Percentiles rank a stretch among this genome's conserved stretches.
Conservation (phyloP, 2,888 invertebrate species). For the Pyrocoelia pectoralis region DNA sequence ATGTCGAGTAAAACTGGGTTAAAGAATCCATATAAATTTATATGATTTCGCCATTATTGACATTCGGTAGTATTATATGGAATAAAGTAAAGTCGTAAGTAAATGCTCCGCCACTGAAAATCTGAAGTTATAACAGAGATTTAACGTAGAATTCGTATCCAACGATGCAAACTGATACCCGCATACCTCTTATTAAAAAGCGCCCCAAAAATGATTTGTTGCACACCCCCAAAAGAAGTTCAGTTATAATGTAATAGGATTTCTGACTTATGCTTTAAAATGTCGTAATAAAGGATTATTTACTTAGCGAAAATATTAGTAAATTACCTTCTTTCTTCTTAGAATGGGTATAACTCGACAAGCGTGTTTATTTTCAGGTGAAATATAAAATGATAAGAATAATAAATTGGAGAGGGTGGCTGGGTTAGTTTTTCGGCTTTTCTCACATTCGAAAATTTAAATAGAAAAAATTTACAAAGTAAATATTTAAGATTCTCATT, state of each 20-base stretch:
- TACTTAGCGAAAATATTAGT: slow-evolving; percentile 37
- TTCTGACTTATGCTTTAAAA: slow-evolving; percentile 41
- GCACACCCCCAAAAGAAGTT: slow-evolving; percentile 21
- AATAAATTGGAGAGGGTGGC: neutral
- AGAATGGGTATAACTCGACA: neutral
- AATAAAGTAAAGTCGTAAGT: neutral
- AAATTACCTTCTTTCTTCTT: slow-evolving; percentile 18
- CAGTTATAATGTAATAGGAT: slow-evolving; percentile 41
- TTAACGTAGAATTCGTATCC: slow-evolving; percentile 19
- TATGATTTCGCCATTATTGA: neutral
- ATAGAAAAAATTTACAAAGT: slow-evolving; percentile 2
- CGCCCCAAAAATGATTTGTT: slow-evolving; percentile 34
- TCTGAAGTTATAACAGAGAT: slow-evolving; percentile 27
- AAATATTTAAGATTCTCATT: neutral
- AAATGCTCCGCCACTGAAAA: slow-evolving; percentile 17
- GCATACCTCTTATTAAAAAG: slow-evolving; percentile 28
- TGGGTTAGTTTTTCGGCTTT: neutral
- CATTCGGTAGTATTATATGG: neutral
- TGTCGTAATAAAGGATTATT: slow-evolving; percentile 41
- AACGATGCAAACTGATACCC: slow-evolving; percentile 17
- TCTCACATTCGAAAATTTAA: slow-evolving; percentile 5
- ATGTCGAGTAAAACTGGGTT: neutral
- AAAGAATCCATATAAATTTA: neutral
- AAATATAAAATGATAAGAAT: slow-evolving; percentile 11
- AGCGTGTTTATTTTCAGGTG: slow-evolving; percentile 5